phyloP scores from a whole-genome alignment of 2,888 invertebrate species.

The Prostheceraeus crozeri region DNA sequence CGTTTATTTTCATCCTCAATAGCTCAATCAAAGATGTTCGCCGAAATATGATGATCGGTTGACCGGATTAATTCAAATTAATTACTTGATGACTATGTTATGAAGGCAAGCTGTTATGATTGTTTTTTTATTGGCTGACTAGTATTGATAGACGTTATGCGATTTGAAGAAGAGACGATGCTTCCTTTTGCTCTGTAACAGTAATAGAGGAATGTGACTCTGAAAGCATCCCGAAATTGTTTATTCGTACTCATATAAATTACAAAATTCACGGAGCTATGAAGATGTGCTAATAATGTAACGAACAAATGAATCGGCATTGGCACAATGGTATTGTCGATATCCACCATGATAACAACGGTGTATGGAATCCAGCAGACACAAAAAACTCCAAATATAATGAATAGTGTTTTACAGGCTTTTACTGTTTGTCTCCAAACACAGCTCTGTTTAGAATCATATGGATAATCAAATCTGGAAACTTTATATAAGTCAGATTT shows the following conservation, averaged over 20 bases:
- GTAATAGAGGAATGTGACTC: too few species aligned
- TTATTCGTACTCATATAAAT: slow-evolving; percentile 39
- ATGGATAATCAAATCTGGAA: background rate
- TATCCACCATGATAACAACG: slow-evolving; percentile 38
- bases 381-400: slow-evolving; percentile 40
- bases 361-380: slow-evolving; percentile 41
- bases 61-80: too few species aligned
- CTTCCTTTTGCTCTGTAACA: too few species aligned
- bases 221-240: slow-evolving; percentile 39
- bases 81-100: too few species aligned
- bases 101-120: too few species aligned
- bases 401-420: slow-evolving; percentile 40
- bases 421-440: slow-evolving; percentile 39
- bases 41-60: too few species aligned
- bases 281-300: slow-evolving; percentile 40
- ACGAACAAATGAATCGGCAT: slow-evolving; percentile 38
- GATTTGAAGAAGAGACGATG: too few species aligned
- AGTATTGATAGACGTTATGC: too few species aligned
- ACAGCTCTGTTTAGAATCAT: background rate
- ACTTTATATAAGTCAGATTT: background rate
- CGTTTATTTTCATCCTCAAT: too few species aligned
- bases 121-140: too few species aligned
- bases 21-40: too few species aligned
- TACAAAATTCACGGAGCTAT: slow-evolving; percentile 39
- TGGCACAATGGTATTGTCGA: slow-evolving; percentile 30